Base-by-base conservation (phyloP, 1,140 invertebrate species). In the Drosophila erecta region DNA sequence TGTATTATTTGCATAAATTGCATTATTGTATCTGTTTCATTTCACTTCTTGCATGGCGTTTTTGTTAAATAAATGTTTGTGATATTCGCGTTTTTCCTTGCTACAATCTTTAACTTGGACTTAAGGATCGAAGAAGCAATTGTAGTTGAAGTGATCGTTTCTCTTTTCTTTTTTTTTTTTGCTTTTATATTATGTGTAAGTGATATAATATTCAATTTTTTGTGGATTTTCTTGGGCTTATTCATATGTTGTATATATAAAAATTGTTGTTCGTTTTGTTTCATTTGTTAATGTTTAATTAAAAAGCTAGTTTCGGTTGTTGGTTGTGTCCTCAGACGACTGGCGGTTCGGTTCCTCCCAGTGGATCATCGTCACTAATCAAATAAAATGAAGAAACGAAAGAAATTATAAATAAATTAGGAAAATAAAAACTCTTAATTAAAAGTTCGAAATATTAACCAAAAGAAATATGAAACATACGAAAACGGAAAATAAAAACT, bases 321-420 rank as follows among this genome's bases (percentile, higher is more conserved):
- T 75, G 54, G 30, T 54, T 69, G 62, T 71, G 51, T 66, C 61
- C 77, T 83, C 77, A 91, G 74, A 90, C 84, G 64, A 90, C 89
- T 78, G 89, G 84, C 62, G 89, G 89, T 76, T 91, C 90, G 53
- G 89, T 90, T 62, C 85, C 90, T 38, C 79, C 89, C 38, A 54
- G 51, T 50, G 54, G 56, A 17, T 89, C 84, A 60, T 91, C 73
- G 51, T 73, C 56, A 65, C 83, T 90, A 15, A 30, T 44, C 12
- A 69, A 22, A 43, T 5, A 40, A 57, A 65, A 56, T 51, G 57
- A 55, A 14, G 35, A 77, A 58, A 51, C 4, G 4, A 46, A 10
- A 27, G n/a, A 73, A 62, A 53, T 22, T 37, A 47, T 57, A 47
- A 54, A 57, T 33, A 46, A 65, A 59, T 38, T 38, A 50, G 55